These are phyloP conservation scores for Trichomalopsis sarcophagae DNA, from an alignment of 1,140 invertebrate species.

Conservation along the genomic window DNA sequence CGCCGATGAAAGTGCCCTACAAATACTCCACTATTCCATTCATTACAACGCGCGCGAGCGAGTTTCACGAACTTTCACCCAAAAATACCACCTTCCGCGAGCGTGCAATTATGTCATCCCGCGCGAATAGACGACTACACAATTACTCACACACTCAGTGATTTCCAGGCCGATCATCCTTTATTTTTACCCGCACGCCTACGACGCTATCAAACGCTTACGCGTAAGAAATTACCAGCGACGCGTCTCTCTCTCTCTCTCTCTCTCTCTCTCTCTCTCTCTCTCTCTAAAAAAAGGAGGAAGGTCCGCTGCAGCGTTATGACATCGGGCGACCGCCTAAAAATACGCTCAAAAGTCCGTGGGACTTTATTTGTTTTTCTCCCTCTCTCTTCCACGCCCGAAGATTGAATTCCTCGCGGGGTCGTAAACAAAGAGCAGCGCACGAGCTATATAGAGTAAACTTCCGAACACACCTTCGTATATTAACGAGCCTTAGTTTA, in stretches of 20 bases:
- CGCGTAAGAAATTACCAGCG: not conserved
- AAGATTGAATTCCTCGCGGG: not conserved
- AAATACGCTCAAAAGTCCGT: constrained; percentile 19
- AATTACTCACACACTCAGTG: not conserved
- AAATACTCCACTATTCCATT: no score
- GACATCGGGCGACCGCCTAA: constrained; percentile 1
- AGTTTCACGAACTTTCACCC: constrained; percentile 24
- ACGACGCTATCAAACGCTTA: not conserved
- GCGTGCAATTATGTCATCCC: constrained; percentile 24
- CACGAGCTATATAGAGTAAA: no score
- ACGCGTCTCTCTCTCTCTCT: not conserved
- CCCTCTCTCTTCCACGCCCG: not conserved
- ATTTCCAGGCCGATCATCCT: not conserved
- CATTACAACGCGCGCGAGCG: no score
- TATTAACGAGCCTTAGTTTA: not conserved
- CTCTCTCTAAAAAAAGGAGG: not conserved
- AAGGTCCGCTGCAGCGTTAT: not conserved
- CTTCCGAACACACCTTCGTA: not conserved
- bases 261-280: no score
- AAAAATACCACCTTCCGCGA: constrained; percentile 21
- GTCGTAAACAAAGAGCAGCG: not conserved
- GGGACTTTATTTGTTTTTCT: constrained; percentile 10
- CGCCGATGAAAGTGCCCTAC: no score
- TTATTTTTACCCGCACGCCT: not conserved
- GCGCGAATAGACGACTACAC: constrained; percentile 5